A percentile compares a stretch with the other conserved stretches of the same genome.
Conservation (phyloP, 2,888 invertebrate genomes). For the Camptogramma bilineatum region DNA sequence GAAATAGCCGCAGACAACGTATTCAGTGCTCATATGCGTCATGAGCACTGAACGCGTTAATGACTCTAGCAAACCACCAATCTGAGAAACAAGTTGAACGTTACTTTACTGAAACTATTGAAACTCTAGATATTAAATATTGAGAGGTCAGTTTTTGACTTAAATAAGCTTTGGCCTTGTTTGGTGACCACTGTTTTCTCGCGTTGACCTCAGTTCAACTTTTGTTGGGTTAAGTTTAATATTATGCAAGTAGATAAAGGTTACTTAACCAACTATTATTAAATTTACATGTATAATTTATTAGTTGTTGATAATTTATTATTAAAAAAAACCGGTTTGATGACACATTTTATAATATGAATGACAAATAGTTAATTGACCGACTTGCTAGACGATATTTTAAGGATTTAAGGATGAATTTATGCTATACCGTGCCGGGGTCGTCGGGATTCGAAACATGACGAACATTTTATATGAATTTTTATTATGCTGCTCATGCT, state of each 20-base stretch:
- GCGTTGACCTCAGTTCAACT: conserved; percentile 35
- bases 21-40: too few species aligned
- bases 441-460: too few species aligned
- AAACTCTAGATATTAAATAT: background rate
- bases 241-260: conserved; percentile 13
- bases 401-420: too few species aligned
- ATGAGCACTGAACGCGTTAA: too few species aligned
- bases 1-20: too few species aligned
- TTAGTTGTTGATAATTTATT: background rate
- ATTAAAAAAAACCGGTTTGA: background rate
- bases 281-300: background rate
- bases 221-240: conserved; percentile 14
- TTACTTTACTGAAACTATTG: background rate
- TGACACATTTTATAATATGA: background rate
- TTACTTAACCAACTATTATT: conserved; percentile 6
- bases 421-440: too few species aligned
- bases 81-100: background rate
- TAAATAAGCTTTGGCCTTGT: conserved; percentile 25
- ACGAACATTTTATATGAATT: too few species aligned
- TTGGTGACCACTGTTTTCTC: conserved; percentile 11
- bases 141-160: conserved; percentile 26
- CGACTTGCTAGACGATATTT: too few species aligned
- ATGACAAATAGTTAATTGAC: too few species aligned
- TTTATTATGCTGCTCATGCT: too few species aligned
- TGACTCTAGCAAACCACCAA: too few species aligned